Percentiles rank a stretch among this genome's conserved stretches.
phyloP scores from a whole-genome alignment of 2,888 invertebrate genomes.

The Drepanosiphum platanoidis region DNA sequence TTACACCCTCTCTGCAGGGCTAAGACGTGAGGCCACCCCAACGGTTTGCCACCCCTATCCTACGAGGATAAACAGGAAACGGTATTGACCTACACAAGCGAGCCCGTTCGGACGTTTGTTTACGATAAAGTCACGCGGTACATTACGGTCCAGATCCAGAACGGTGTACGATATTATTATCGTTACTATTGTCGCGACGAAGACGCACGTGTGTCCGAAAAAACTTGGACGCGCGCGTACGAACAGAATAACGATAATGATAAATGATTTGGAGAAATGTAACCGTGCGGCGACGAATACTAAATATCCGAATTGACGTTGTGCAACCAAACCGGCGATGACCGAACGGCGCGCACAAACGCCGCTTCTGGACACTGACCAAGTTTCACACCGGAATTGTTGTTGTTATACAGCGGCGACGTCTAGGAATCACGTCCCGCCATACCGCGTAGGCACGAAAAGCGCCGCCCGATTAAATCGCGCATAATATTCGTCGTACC shows the following conservation, averaged over 20 bases:
- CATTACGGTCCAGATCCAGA: background rate
- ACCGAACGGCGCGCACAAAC: constrained; percentile 12
- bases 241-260: constrained; percentile 1
- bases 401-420: background rate
- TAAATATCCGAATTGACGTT: constrained; percentile 28
- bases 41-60: too few species aligned
- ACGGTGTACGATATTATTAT: too few species aligned
- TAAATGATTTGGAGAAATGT: constrained; percentile 40
- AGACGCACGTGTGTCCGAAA: background rate
- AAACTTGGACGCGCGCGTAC: background rate
- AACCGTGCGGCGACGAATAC: background rate
- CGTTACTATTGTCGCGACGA: background rate
- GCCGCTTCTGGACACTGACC: constrained; percentile 22
- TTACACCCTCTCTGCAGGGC: too few species aligned
- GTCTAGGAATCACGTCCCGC: background rate
- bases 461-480: background rate
- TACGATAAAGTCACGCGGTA: background rate
- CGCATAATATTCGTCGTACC: background rate
- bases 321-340: constrained; percentile 9
- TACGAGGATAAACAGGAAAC: too few species aligned
- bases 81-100: constrained; percentile 1
- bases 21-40: too few species aligned
- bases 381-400: constrained; percentile 44
- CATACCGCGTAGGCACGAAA: background rate
- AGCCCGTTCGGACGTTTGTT: background rate